Evolutionary conservation across 2,797 vertebrate species (phyloP), one percentile per base, ranked within the genome.

Genomic region (Protonibea diacanthus): DNA sequence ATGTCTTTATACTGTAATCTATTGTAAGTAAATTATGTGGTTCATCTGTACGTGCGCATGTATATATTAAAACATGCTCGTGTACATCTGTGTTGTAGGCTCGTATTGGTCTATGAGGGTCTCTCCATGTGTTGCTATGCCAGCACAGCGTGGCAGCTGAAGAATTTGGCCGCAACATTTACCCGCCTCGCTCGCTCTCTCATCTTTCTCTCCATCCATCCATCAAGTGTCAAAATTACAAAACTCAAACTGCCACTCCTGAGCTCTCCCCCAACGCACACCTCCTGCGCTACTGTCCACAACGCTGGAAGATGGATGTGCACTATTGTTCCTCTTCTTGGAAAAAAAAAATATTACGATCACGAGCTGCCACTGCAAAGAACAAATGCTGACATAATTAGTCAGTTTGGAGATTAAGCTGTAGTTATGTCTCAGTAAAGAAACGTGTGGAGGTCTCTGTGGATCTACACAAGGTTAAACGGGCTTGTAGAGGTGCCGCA

Each of bases 41-140:
- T 56, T 71, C 55, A 66, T 79, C 47, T 11, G 7, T 51, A 44
- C 45, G 49, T 17, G 7, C 51, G 27, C 25, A n/a, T 53, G 21
- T 38, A 17, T 17, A 18, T 21, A 38, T 53, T 56, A 23, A 52
- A 69, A 59, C 42, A 3, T 69, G 33, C 65, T 23, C 20, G 21
- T 23, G 51, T 23, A 44, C 14, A 17, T 56, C 42, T 52, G 45
- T 61, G 45, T 55, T 45, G 57, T 18, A 48, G 10, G 23, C 40
- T 25, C 59, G 49, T 6, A 25, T 6, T n/a, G 17, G n/a, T 78
- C 62, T 12, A 11, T 21, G 48, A 47, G 65, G 67, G 74, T 83
- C 53, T 59, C 55, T 70, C 40, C 40, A 51, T 13, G 17, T 42
- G 90, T 94, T 94, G 78, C 91, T 62, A 90, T 90, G 88, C 60